These are phyloP conservation scores for Phaonia tiefii DNA, from an alignment of 2,888 invertebrate genomes.

Conservation along the genomic window DNA sequence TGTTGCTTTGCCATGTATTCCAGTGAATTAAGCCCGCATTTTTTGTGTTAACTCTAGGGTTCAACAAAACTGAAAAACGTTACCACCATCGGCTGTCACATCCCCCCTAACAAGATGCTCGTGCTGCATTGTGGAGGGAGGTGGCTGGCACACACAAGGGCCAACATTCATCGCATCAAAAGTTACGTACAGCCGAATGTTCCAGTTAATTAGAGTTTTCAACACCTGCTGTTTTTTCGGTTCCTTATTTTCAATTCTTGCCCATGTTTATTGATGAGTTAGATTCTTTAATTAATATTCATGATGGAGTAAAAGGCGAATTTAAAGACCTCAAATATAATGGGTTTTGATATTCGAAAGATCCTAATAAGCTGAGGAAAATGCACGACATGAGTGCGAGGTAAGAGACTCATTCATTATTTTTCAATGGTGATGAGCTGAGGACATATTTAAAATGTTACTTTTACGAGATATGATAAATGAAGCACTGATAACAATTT, in stretches of 20 bases:
- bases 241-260: neutral
- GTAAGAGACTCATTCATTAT: neutral
- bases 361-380: neutral
- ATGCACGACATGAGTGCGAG: neutral
- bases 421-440: neutral
- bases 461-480: too few relatives aligned
- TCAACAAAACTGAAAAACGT: neutral
- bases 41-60: neutral
- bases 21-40: slow-evolving; percentile 50
- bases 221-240: slow-evolving; percentile 58
- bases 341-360: neutral
- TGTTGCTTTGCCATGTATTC: slow-evolving; percentile 44
- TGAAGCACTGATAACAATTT: too few relatives aligned
- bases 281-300: slow-evolving; percentile 43
- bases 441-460: neutral
- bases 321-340: too few relatives aligned
- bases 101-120: slow-evolving; percentile 48
- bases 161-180: slow-evolving; percentile 3
- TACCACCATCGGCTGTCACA: slow-evolving; percentile 5
- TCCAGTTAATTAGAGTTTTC: slow-evolving; percentile 60
- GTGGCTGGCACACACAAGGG: too few relatives aligned
- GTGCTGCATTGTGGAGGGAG: slow-evolving; percentile 13
- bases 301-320: slow-evolving; percentile 14
- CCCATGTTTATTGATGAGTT: slow-evolving; percentile 38
- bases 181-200: slow-evolving; percentile 38